Evolutionary conservation across 1,140 invertebrate genomes (phyloP), one percentile per base, ranked within the genome.

Genomic region (Drosophila repletoides): DNA sequence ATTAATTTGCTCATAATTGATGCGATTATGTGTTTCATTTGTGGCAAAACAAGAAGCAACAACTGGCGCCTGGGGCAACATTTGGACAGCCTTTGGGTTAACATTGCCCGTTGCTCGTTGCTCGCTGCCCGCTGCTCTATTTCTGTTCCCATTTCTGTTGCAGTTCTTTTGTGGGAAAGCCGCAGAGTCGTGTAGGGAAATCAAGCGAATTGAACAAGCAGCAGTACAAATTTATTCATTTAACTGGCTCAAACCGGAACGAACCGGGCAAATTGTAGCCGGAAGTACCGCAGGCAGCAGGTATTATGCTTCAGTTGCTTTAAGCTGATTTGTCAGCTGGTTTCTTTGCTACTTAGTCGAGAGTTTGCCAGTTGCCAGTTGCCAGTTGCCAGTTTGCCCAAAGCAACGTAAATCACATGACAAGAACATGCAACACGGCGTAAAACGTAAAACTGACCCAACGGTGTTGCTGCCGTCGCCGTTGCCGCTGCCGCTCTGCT

Each of bases 1-100:
- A 86, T 86, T 86, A 86, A 86, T 86, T 86, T 86, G 75, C 80
- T 86, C 80, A 86, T 86, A 86, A 86, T 86, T 86, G 80, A 86
- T 86, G 80, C 72, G 72, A 86, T 86, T 86, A 86, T 86, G 75
- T 80, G 80, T 68, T 75, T 60, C 51, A 76, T 64, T 72, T 76
- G 71, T 60, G 65, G 28, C 64, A 63, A 41, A 68, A 72, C 48
- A 76, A 12, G 53, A 36, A 33, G 14, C 41, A 48, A 41, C 55
- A 40, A 65, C 66, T 68, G 36, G 21, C 60, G 74, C 80, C 79
- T 36, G 51, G 77, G 79, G 70, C 55, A 41, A 55, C 74, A 73
- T 77, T 21, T 43, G 41, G 36, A 24, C 38, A 33, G 14, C 34
- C 14, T 40, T 40, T 53, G 34, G 19, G 7, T 53, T 41, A 9